phyloP scores from a whole-genome alignment of 2,888 invertebrate species.

The Tinea trinotella region DNA sequence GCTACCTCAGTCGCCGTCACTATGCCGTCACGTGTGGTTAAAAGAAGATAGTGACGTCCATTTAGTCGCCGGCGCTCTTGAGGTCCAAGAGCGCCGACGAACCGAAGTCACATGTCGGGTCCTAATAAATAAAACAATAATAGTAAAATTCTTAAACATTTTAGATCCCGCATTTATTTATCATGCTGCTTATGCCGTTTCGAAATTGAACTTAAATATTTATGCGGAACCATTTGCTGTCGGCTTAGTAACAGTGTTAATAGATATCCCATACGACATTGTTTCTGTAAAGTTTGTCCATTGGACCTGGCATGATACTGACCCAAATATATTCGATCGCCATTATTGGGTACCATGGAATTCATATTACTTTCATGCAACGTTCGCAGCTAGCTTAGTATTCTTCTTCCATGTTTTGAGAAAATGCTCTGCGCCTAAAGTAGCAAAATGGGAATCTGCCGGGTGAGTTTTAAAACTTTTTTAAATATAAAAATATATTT shows the following conservation, averaged over 20 bases:
- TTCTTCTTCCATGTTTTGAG: slow-evolving; percentile 77
- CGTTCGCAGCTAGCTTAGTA: slow-evolving; percentile 81
- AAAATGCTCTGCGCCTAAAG: slow-evolving; percentile 60
- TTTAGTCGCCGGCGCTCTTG: too few species aligned
- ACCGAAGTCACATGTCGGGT: too few species aligned
- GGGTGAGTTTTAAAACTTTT: slow-evolving; percentile 51
- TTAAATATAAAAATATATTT: slow-evolving; percentile 20
- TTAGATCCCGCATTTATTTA: slow-evolving; percentile 75
- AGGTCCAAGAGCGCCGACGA: too few species aligned
- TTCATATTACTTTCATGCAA: slow-evolving; percentile 85
- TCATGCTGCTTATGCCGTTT: slow-evolving; percentile 71
- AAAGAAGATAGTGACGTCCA: too few species aligned
- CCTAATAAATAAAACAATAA: too few species aligned
- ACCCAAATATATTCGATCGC: slow-evolving; percentile 79
- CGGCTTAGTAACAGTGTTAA: slow-evolving; percentile 78
- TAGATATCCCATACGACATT: slow-evolving; percentile 86
- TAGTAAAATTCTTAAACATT: slow-evolving; percentile 24
- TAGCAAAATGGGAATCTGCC: slow-evolving; percentile 72
- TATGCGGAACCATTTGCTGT: slow-evolving; percentile 77
- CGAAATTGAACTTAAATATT: slow-evolving; percentile 65
- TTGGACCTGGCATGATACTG: slow-evolving; percentile 89
- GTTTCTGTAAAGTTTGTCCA: slow-evolving; percentile 83
- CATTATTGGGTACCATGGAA: slow-evolving; percentile 90
- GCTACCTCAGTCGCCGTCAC: too few species aligned
- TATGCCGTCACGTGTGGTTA: too few species aligned